Conservation (phyloP, 30 jellyfish, hydroid and myxozoan species). For the Haliclystus octoradiatus region DNA sequence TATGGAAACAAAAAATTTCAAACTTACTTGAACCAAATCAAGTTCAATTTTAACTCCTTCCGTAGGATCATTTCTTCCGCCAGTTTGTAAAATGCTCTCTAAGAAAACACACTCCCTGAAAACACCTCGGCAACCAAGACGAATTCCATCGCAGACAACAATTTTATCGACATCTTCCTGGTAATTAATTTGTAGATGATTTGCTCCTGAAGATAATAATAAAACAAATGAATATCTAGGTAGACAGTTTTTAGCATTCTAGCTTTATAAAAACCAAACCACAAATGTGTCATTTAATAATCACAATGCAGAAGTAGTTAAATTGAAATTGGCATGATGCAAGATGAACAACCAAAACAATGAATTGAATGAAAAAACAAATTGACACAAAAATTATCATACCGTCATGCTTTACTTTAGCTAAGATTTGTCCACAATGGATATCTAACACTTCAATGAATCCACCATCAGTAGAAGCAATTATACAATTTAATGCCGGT, state of each 20-base stretch:
- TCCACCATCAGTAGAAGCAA: constrained; percentile 24
- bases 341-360: not conserved
- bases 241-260: too few relatives aligned
- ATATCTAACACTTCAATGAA: constrained; percentile 64
- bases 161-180: constrained; percentile 51
- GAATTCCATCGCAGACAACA: constrained; percentile 37
- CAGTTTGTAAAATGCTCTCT: constrained; percentile 54
- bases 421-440: constrained; percentile 51
- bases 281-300: too few relatives aligned
- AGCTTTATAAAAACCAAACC: too few relatives aligned
- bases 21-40: constrained; percentile 74
- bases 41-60: constrained; percentile 46
- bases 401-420: constrained; percentile 16
- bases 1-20: too few relatives aligned
- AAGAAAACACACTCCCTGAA: constrained; percentile 57
- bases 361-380: not conserved
- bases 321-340: not conserved
- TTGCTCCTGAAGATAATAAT: not conserved
- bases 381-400: not conserved
- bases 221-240: too few relatives aligned
- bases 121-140: constrained; percentile 69
- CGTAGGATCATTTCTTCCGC: constrained; percentile 12
- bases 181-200: constrained; percentile 10
- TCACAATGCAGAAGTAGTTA: not conserved
- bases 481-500: constrained; percentile 55